Conservation (phyloP, 2,888 invertebrate genomes). For the Rhogogaster chlorosoma region DNA sequence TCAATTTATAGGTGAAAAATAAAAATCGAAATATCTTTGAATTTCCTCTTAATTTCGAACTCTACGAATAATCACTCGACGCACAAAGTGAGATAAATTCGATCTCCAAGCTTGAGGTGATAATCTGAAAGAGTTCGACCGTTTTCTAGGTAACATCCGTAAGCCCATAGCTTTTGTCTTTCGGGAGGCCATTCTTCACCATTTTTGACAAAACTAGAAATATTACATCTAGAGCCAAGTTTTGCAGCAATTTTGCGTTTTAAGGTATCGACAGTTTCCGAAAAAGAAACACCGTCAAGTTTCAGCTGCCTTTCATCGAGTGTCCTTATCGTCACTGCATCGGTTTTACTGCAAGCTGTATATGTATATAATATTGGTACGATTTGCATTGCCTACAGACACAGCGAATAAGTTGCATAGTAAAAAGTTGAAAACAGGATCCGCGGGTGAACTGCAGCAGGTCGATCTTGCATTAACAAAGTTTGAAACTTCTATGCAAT, state of each 20-base stretch:
- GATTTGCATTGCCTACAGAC: not conserved
- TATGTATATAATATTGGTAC: not conserved
- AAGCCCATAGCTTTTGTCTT: conserved; percentile 57
- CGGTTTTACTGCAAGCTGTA: conserved; percentile 49
- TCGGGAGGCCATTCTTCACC: conserved; percentile 55
- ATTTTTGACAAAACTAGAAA: not conserved
- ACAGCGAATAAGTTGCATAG: not conserved
- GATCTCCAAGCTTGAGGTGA: conserved; percentile 8
- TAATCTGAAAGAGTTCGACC: conserved; percentile 55
- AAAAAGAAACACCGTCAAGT: conserved; percentile 52
- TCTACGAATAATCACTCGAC: not conserved
- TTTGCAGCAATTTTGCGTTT: conserved; percentile 53
- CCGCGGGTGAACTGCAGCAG: not conserved
- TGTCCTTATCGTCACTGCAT: conserved; percentile 58
- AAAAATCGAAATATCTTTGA: not conserved
- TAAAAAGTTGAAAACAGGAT: not conserved
- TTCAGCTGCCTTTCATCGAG: conserved; percentile 54
- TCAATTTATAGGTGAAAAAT: not conserved
- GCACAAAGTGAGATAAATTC: conserved; percentile 27
- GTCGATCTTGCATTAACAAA: conserved; percentile 13
- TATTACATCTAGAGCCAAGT: not conserved
- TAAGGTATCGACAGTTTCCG: conserved; percentile 57
- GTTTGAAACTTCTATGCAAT: conserved; percentile 21
- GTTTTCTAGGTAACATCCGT: conserved; percentile 57
- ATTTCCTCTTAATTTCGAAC: not conserved